A percentile compares a stretch with the other conserved stretches of the same genome.
These are phyloP conservation scores for Ptychadena robeensis DNA, from an alignment of 2,797 vertebrate genomes.

Conservation along the genomic window DNA sequence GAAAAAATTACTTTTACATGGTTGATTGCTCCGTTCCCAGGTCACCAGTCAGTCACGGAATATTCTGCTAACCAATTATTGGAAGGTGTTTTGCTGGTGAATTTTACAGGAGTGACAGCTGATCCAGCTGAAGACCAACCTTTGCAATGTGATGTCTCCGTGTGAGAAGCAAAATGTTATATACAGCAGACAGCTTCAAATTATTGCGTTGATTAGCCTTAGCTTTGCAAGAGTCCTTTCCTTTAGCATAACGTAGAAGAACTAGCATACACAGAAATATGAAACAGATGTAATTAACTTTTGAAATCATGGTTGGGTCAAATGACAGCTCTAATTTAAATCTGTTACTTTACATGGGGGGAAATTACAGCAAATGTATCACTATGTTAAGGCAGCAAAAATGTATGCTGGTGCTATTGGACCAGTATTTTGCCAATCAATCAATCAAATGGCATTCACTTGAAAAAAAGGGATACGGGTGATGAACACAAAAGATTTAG, in stretches of 20 bases:
- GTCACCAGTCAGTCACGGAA: neutral
- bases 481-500: too few species aligned
- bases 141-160: neutral
- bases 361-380: constrained; percentile 25
- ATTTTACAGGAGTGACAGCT: too few species aligned
- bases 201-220: neutral
- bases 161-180: too few species aligned
- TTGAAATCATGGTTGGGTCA: neutral
- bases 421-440: neutral
- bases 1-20: too few species aligned
- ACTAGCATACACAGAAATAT: constrained; percentile 4
- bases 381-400: neutral
- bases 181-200: neutral
- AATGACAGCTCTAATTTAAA: constrained; percentile 8
- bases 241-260: neutral
- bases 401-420: neutral
- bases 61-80: neutral
- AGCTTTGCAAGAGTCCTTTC: neutral
- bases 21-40: neutral
- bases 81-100: neutral
- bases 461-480: too few species aligned
- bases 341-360: neutral
- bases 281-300: neutral
- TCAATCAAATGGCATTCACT: neutral
- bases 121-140: neutral